Evolutionary conservation across 1,140 invertebrate species (phyloP).

Genomic region (Arctopsyche grandis): DNA sequence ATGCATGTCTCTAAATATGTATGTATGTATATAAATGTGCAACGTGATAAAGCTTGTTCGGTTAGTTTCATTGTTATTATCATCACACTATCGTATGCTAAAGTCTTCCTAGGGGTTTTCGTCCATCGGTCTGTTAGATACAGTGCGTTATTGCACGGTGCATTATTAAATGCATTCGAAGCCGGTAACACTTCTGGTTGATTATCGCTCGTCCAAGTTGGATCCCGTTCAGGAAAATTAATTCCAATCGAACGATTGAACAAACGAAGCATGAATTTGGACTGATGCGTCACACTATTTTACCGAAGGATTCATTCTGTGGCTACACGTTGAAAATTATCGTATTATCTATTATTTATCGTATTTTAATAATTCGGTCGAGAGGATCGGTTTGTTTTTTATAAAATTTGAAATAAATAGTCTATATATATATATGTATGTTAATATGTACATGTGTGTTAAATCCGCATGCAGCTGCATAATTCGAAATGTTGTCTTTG

Average conservation of each 20-base stretch:
- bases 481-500: too few relatives aligned
- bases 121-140: background rate
- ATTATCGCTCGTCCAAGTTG: background rate
- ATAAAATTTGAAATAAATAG: too few relatives aligned
- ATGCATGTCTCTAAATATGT: background rate
- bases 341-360: too few relatives aligned
- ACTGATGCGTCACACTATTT: conserved; percentile 3
- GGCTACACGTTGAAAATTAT: background rate
- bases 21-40: too few relatives aligned
- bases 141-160: background rate
- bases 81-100: background rate
- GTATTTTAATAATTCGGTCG: background rate
- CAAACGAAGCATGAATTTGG: conserved; percentile 24
- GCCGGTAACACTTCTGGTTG: background rate
- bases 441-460: too few relatives aligned
- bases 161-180: conserved; percentile 4
- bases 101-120: background rate
- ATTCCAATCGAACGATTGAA: conserved; percentile 9
- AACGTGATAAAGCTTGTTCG: too few relatives aligned
- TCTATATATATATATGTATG: too few relatives aligned
- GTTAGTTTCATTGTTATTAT: background rate
- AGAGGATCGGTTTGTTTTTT: background rate
- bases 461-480: too few relatives aligned
- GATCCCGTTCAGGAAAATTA: background rate
- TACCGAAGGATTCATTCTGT: background rate